Base-by-base conservation (phyloP, 2,113 vertebrate species). In the Ibidorhyncha struthersii region DNA sequence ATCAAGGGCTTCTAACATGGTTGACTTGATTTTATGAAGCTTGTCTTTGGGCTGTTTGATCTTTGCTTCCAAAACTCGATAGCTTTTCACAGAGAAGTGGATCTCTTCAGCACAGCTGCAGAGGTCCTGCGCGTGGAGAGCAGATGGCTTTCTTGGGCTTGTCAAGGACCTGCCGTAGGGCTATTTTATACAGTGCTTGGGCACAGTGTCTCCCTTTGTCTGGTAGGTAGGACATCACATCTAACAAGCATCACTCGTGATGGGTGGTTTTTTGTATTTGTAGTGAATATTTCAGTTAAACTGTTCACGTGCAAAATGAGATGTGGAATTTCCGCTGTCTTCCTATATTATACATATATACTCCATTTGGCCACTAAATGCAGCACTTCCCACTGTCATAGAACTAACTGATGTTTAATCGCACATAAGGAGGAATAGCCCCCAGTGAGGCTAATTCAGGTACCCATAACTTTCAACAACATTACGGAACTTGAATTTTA, bases 181-280 rank as follows among this genome's bases (percentile, higher is more conserved):
- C 4, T 80, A 0, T 16, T 93, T 53, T 32, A 23, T n/a, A 34
- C 6, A 49, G 30, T 2, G 15, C 25, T 66, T 74, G 26, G 43
- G 15, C 19, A 14, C 6, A 34, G 45, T 7, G 7, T 45, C 27
- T 89, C 27, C 63, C 34, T 82, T 67, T 1, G 1, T 30, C 49
- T 67, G 32, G 6, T 27, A 50, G 50, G 17, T 61, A 47, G 49
- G 53, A 83, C 30, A 52, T 50, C 66, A 73, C 23, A 32, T 90
- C 49, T 43, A 50, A 8, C 4, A 58, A 38, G 26, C 50, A 40
- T 19, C n/a, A 16, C 29, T 88, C 0, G 0, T 12, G 21, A 4
- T 16, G 26, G 6, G 4, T 16, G 11, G 40, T 43, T 34, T 53
- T 38, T 62, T n/a, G 25, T 61, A 63, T 58, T 82, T 63, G 14